Evolutionary conservation across 2,888 invertebrate species (phyloP).

Genomic region (Eilema griseolum): DNA sequence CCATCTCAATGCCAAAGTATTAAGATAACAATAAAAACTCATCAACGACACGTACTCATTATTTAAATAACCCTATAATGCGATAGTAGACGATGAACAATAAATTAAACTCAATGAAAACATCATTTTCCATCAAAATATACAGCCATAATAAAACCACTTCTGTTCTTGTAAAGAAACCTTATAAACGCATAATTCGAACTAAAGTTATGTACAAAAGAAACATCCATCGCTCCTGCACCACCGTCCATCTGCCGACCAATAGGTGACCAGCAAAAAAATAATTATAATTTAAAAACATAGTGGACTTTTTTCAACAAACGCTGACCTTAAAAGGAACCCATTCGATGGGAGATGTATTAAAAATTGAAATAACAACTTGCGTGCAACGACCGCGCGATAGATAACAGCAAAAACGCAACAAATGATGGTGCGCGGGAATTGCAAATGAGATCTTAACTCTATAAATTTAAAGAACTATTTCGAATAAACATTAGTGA

Average conservation of each 20-base stretch:
- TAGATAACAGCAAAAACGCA: slow-evolving; percentile 69
- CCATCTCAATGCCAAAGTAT: background rate
- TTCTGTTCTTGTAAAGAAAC: slow-evolving; percentile 44
- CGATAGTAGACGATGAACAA: slow-evolving; percentile 9
- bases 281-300: slow-evolving; percentile 66
- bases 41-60: slow-evolving; percentile 4
- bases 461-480: slow-evolving; percentile 80
- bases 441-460: slow-evolving; percentile 80
- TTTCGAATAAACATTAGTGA: slow-evolving; percentile 81
- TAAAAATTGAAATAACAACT: slow-evolving; percentile 82
- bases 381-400: slow-evolving; percentile 76
- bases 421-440: slow-evolving; percentile 62
- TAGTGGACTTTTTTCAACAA: slow-evolving; percentile 64
- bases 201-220: slow-evolving; percentile 36
- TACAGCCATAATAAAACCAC: slow-evolving; percentile 5
- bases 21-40: background rate
- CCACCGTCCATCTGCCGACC: slow-evolving; percentile 67
- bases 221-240: slow-evolving; percentile 41
- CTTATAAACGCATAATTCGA: slow-evolving; percentile 30
- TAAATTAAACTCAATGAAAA: slow-evolving; percentile 12
- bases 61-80: slow-evolving; percentile 8
- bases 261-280: slow-evolving; percentile 67
- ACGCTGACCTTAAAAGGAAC: slow-evolving; percentile 76
- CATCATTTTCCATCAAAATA: background rate
- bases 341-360: slow-evolving; percentile 76